phyloP scores from a whole-genome alignment of 2,113 vertebrate species.

The Hemicordylus capensis region DNA sequence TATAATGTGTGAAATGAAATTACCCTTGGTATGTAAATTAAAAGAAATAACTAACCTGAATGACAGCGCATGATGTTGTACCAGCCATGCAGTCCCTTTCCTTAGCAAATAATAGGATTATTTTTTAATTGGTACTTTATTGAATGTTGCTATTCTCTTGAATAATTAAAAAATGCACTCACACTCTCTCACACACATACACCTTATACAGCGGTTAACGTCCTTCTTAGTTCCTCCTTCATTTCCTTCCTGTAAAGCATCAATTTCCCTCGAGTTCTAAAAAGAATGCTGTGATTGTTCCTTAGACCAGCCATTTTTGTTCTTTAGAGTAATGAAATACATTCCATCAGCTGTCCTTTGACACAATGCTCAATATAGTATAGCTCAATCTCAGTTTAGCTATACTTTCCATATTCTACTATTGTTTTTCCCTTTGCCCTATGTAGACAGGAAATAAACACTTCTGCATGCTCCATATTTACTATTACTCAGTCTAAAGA shows the following conservation, averaged over 20 bases:
- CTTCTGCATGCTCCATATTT: neutral
- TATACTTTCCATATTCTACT: neutral
- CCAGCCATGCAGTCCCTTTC: too few relatives aligned
- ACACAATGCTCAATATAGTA: neutral
- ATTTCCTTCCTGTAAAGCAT: neutral
- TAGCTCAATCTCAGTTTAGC: neutral
- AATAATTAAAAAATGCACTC: too few relatives aligned
- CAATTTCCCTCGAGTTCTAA: neutral
- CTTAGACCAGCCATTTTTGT: neutral
- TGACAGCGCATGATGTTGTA: too few relatives aligned
- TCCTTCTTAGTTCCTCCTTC: neutral
- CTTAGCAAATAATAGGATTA: too few relatives aligned
- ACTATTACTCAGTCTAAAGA: neutral
- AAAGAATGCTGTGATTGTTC: neutral
- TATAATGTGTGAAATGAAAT: too few relatives aligned
- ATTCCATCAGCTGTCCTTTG: neutral
- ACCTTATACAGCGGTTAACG: neutral
- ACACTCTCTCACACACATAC: too few relatives aligned
- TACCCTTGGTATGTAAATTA: too few relatives aligned
- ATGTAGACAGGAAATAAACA: neutral
- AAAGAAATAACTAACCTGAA: too few relatives aligned
- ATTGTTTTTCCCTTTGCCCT: neutral
- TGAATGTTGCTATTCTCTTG: too few relatives aligned
- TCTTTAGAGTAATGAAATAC: too few relatives aligned
- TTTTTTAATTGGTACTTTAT: too few relatives aligned